phyloP scores from a whole-genome alignment of 92 coral and sea anemone species.

The Porites evermanni region DNA sequence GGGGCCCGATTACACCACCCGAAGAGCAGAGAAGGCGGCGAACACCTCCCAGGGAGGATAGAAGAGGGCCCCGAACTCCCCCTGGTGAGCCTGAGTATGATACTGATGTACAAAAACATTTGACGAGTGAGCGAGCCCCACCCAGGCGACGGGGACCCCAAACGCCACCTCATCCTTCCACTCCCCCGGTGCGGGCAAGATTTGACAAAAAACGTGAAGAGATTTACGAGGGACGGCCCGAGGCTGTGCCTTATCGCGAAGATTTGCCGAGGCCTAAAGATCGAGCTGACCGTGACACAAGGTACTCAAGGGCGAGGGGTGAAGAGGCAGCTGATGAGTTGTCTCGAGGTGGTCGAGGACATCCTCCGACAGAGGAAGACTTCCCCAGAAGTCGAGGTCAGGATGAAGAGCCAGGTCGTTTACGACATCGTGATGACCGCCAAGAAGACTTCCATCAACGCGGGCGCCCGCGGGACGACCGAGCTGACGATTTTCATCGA shows the following conservation, averaged over 20 bases:
- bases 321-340: slow-evolving; percentile 21
- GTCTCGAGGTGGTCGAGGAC: slow-evolving; percentile 41
- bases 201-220: slow-evolving; percentile 30
- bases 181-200: slow-evolving; percentile 23
- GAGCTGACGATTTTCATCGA: slow-evolving; percentile 63
- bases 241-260: slow-evolving; percentile 19
- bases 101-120: background rate
- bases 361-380: slow-evolving; percentile 54
- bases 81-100: slow-evolving; percentile 71
- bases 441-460: slow-evolving; percentile 46
- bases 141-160: slow-evolving; percentile 58
- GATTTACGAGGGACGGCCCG: slow-evolving; percentile 32
- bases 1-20: slow-evolving; percentile 52
- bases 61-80: slow-evolving; percentile 67
- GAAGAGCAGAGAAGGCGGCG: slow-evolving; percentile 32
- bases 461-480: slow-evolving; percentile 63
- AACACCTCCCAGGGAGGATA: slow-evolving; percentile 32
- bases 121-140: slow-evolving; percentile 13
- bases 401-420: slow-evolving; percentile 61
- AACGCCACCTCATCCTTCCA: slow-evolving; percentile 57
- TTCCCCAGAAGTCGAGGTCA: slow-evolving; percentile 58
- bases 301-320: slow-evolving; percentile 20
- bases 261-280: slow-evolving; percentile 30
- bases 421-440: slow-evolving; percentile 42
- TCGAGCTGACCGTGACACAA: slow-evolving; percentile 35